Base-by-base conservation (phyloP, 2,888 invertebrate genomes). In the Eulithis prunata region DNA sequence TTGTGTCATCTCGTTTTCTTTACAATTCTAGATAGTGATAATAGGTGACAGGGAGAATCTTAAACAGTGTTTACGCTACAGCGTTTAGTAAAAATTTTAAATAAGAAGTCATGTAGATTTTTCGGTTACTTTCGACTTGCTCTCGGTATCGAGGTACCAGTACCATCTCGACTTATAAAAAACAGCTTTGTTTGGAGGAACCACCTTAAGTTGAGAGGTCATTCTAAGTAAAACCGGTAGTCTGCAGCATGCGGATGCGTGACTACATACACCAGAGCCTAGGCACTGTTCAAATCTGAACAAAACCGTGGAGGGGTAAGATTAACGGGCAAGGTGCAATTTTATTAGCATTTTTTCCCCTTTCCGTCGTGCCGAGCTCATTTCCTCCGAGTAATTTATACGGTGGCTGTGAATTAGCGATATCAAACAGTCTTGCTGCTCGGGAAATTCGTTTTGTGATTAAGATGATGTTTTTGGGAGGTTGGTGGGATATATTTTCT, bases 341-440 rank as follows among this genome's bases (percentile, higher is more conserved):
- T 90, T 90, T 91, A 90, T 90, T 90, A 89, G 88, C 88, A 89
- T 89, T 91, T 90, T 90, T 91, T 87, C 86, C 87, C 87, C 85
- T 84, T 89, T 85, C 87, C 89, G 85, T 84, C 75, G 84, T 80
- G 78, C 86, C 81, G 83, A 85, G 85, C 88, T 90, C 89, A 90
- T 90, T 90, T 91, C 89, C 90, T 84, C 83, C 80, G 73, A 79
- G 83, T 89, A 89, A 90, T 90, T 90, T 90, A 90, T 89, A 84
- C 83, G 80, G 81, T 78, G 82, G 83, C 83, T 83, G 83, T 83
- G 86, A 87, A 90, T 90, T 89, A 88, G 86, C 84, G 81, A 88
- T 88, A 88, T 89, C 84, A 86, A 88, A 87, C 82, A 80, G 82
- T 85, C 81, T 83, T 82, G 79, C 82, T 79, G 75, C 77, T 41